These are phyloP conservation scores for Pseudococcus longispinus DNA, from an alignment of 2,888 invertebrate species.

Conservation along the genomic window DNA sequence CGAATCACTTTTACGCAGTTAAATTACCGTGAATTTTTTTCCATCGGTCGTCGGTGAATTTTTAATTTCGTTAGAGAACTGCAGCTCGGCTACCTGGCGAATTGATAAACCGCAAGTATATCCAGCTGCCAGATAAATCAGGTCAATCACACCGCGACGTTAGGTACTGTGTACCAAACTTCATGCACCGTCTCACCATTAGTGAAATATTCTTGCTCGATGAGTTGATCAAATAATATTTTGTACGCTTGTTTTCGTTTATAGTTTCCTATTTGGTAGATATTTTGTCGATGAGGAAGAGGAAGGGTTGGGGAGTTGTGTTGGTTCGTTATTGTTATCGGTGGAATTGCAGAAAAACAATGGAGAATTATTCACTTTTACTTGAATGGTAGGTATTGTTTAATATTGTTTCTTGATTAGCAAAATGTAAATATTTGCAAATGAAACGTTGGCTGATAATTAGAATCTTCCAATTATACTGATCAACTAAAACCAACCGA, in stretches of 20 bases:
- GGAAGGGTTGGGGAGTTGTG: neutral
- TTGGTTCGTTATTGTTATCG: no score
- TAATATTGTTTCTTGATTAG: no score
- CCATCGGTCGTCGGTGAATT: neutral
- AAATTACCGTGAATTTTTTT: constrained; percentile 38
- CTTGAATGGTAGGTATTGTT: no score
- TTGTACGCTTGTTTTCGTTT: neutral
- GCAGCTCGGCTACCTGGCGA: neutral
- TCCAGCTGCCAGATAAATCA: constrained; percentile 6
- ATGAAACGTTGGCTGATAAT: no score
- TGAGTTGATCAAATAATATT: neutral
- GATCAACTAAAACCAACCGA: no score
- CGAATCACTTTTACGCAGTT: constrained; percentile 19
- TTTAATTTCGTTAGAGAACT: constrained; percentile 33
- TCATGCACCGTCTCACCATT: neutral
- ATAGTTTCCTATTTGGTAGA: neutral
- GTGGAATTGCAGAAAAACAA: no score
- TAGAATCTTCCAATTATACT: no score
- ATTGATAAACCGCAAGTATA: constrained; percentile 28
- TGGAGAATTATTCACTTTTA: no score
- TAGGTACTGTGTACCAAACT: neutral
- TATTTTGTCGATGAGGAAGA: neutral
- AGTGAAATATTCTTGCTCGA: neutral
- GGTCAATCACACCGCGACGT: neutral
- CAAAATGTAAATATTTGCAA: no score